Percentiles rank a stretch among this genome's conserved stretches.
phyloP scores from a whole-genome alignment of 2,797 vertebrate genomes.

The Parambassis ranga region DNA sequence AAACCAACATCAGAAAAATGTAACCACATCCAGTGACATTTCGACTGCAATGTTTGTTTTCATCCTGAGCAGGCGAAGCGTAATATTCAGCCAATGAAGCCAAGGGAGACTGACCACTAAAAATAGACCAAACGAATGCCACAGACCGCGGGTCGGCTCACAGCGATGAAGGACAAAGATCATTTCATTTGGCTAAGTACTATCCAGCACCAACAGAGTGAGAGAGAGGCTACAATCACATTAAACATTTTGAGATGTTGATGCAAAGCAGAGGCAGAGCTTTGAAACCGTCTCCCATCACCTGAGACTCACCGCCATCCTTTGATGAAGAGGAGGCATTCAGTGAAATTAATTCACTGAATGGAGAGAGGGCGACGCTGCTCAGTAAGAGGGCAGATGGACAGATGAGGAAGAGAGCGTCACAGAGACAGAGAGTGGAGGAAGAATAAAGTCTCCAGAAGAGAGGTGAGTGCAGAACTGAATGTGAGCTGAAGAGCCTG shows the following conservation, averaged over 20 bases:
- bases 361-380: not conserved
- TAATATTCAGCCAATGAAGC: conserved; percentile 47
- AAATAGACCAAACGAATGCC: conserved; percentile 60
- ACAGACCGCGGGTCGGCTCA: conserved; percentile 39
- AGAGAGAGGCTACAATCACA: conserved; percentile 2
- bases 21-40: conserved; percentile 43
- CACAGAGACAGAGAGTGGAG: not conserved
- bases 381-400: not conserved
- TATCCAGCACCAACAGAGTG: conserved; percentile 18
- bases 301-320: conserved; percentile 39
- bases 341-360: conserved; percentile 48
- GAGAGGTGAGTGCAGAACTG: not conserved
- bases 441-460: not conserved
- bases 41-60: conserved; percentile 53
- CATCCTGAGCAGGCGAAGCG: conserved; percentile 41
- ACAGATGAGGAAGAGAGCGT: not conserved
- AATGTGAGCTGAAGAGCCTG: conserved; percentile 1
- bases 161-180: conserved; percentile 20
- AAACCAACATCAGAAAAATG: conserved; percentile 6
- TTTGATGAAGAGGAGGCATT: conserved; percentile 46
- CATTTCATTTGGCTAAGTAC: conserved; percentile 56
- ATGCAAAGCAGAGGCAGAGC: conserved; percentile 38
- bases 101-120: conserved; percentile 52
- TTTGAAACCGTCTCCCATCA: conserved; percentile 28
- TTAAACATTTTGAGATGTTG: conserved; percentile 13